These are phyloP conservation scores for Physella acuta DNA, from an alignment of 1,140 invertebrate species.

Conservation along the genomic window DNA sequence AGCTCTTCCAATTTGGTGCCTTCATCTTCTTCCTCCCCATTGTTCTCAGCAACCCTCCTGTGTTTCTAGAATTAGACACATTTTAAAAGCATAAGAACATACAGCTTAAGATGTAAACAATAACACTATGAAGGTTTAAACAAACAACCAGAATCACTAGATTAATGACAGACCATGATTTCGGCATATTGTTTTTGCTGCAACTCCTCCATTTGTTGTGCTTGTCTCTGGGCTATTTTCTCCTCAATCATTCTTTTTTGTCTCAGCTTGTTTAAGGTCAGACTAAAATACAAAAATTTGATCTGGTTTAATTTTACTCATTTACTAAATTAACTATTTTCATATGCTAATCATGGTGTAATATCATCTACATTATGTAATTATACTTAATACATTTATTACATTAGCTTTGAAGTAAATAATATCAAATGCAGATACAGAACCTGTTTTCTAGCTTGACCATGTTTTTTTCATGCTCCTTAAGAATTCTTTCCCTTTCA, in stretches of 20 bases:
- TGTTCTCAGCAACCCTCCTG: conserved; percentile 40
- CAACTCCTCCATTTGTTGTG: conserved; percentile 48
- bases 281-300: conserved; percentile 33
- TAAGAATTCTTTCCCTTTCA: conserved; percentile 51
- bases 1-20: conserved; percentile 40
- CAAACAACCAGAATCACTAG: too few relatives aligned
- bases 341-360: background rate
- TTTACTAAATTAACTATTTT: background rate
- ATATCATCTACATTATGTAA: too few relatives aligned
- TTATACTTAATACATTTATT: background rate
- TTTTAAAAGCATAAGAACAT: too few relatives aligned
- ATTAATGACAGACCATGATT: conserved; percentile 29
- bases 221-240: conserved; percentile 44
- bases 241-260: conserved; percentile 56
- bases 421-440: background rate
- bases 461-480: conserved; percentile 59
- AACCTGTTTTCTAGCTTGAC: conserved; percentile 57
- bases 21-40: conserved; percentile 49
- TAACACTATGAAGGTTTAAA: too few relatives aligned
- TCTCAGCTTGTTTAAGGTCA: conserved; percentile 55
- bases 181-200: conserved; percentile 49
- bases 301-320: background rate
- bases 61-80: too few relatives aligned
- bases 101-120: too few relatives aligned
- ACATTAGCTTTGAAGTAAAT: background rate